Conservation (phyloP, 2,888 invertebrate species). For the Drosophila mayaguana region DNA sequence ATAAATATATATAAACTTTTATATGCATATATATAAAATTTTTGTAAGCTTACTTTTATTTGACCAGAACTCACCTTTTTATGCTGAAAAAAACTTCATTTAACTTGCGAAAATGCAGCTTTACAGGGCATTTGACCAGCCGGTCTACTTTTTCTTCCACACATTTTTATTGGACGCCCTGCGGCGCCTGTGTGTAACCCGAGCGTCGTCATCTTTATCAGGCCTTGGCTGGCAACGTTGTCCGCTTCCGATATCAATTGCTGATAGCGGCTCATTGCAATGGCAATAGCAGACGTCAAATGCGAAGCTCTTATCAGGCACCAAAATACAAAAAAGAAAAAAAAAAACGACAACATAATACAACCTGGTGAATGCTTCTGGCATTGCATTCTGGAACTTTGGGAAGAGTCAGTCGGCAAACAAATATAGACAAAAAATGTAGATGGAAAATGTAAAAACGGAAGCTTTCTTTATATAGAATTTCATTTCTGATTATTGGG, state of each 20-base stretch:
- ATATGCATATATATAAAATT: neutral
- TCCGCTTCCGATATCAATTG: constrained; percentile 64
- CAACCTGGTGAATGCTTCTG: constrained; percentile 18
- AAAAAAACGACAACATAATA: neutral
- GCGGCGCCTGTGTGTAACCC: constrained; percentile 43
- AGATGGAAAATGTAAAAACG: neutral
- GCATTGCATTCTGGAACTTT: constrained; percentile 6
- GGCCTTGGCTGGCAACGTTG: constrained; percentile 34
- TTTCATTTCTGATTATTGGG: neutral
- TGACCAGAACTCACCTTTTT: no score
- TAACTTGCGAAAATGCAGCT: neutral
- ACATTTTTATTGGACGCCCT: constrained; percentile 29
- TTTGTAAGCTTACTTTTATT: neutral
- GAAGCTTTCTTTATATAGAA: neutral
- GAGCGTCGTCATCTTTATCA: constrained; percentile 38
- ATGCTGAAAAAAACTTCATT: neutral
- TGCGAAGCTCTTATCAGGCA: constrained; percentile 14
- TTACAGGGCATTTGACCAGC: constrained; percentile 18
- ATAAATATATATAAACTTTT: neutral
- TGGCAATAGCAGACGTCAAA: constrained; percentile 14
- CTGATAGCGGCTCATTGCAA: constrained; percentile 46
- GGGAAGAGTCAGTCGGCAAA: neutral
- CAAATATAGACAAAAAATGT: neutral
- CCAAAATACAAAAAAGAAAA: neutral
- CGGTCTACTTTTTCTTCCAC: neutral